Conservation (phyloP, 1,140 invertebrate genomes). For the Aphaenogaster rudis region DNA sequence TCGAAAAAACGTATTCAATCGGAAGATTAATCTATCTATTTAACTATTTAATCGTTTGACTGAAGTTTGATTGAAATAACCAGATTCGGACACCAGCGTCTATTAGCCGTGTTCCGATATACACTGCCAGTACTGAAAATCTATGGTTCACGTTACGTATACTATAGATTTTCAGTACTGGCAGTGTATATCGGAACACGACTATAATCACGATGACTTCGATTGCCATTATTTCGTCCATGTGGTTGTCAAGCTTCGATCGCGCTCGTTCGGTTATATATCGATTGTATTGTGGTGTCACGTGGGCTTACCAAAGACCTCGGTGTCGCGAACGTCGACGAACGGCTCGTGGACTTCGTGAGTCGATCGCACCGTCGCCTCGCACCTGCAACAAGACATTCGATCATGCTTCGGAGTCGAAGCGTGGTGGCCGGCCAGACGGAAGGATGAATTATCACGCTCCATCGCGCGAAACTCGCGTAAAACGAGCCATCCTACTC, state of each 20-base stretch:
- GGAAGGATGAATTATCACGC: conserved; percentile 41
- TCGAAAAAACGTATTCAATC: too few species aligned
- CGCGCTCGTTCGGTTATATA: conserved; percentile 6
- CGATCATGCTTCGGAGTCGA: conserved; percentile 27
- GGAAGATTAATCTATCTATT: too few species aligned
- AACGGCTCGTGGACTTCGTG: conserved; percentile 70
- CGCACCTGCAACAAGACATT: conserved; percentile 79
- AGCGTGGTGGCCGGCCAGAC: conserved; percentile 12
- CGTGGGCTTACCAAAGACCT: conserved; percentile 82
- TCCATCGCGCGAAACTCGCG: conserved; percentile 38
- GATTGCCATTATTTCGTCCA: conserved; percentile 16
- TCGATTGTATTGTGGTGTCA: conserved; percentile 38
- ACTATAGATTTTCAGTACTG: too few species aligned
- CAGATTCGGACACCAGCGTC: not conserved
- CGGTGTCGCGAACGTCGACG: conserved; percentile 77
- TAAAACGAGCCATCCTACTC: conserved; percentile 22
- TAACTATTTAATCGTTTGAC: too few species aligned
- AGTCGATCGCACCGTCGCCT: conserved; percentile 77
- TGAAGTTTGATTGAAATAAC: not conserved
- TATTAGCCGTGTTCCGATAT: too few species aligned
- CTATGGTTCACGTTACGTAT: too few species aligned
- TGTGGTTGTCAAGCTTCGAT: not conserved
- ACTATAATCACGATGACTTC: not conserved
- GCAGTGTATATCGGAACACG: too few species aligned
- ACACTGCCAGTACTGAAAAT: too few species aligned